phyloP scores from a whole-genome alignment of 2,797 vertebrate genomes.

The Luscinia luscinia region DNA sequence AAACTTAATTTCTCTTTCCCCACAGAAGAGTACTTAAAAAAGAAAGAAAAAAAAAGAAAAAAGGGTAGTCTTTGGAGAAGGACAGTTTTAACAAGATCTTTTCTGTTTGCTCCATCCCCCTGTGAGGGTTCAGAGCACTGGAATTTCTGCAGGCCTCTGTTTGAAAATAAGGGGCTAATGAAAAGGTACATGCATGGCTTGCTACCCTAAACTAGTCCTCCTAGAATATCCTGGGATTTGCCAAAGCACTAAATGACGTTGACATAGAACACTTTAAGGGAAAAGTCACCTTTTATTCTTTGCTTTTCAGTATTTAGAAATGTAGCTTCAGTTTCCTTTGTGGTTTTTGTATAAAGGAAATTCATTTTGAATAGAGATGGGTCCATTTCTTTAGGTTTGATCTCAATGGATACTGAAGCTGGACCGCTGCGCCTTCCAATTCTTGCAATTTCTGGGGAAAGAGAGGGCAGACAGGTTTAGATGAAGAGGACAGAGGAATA shows the following conservation, averaged over 20 bases:
- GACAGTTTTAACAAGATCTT: constrained; percentile 56
- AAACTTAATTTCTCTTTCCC: neutral
- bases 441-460: constrained; percentile 65
- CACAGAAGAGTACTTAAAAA: constrained; percentile 13
- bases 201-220: constrained; percentile 60
- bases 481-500: constrained; percentile 60
- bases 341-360: constrained; percentile 68
- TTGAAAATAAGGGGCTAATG: constrained; percentile 63
- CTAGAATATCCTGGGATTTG: constrained; percentile 68
- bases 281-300: constrained; percentile 69
- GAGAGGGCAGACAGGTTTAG: constrained; percentile 60
- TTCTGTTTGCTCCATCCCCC: constrained; percentile 54
- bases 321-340: constrained; percentile 60
- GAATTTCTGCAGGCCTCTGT: constrained; percentile 48
- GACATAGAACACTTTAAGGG: constrained; percentile 60
- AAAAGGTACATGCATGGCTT: constrained; percentile 52
- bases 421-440: constrained; percentile 67
- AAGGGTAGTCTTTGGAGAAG: constrained; percentile 35
- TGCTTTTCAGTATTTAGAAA: constrained; percentile 67
- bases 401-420: constrained; percentile 65
- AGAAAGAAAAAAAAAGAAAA: neutral
- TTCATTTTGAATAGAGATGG: constrained; percentile 68
- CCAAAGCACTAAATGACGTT: constrained; percentile 68
- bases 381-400: constrained; percentile 69
- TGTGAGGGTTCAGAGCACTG: constrained; percentile 53